Base-by-base conservation (phyloP, 2,797 vertebrate species). In the Galago senegalensis region DNA sequence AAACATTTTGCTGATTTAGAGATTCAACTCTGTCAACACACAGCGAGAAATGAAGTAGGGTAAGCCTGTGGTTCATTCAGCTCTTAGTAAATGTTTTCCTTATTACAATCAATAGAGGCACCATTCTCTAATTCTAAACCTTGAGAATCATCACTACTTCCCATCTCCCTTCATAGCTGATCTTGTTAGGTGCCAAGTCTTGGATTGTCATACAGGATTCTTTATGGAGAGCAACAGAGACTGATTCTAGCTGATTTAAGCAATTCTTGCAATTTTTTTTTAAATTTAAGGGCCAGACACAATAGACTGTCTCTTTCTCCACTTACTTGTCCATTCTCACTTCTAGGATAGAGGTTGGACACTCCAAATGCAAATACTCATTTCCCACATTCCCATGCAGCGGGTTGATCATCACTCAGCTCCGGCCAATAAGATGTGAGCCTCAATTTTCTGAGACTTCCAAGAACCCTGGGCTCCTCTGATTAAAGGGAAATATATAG, bases 141-240 rank as follows among this genome's bases (percentile, higher is more conserved):
- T 73, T 89, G 34, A 80, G 65, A 65, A 75, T 43, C 31, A 88
- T 89, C 58, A 11, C 94, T 73, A 53, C 58, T 34, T 82, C 76
- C 20, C 40, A 9, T 69, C 58, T 88, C 3, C 23, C 29, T 70
- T 37, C 29, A 18, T 23, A 53, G 76, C 60, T 69, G 40, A 86
- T 63, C 25, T 49, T 18, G 60, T 5, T 60, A 34, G 46, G 37
- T 70, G 67, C 46, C 83, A 85, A 40, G 7, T 2, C 49, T 25
- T 65, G 23, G 4, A 25, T 53, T 79, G 56, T 58, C 61, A 40
- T 25, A 16, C 17, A 13, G 25, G 10, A 65, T 61, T 70, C n/a
- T 84, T 60, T 90, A 7, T 27, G 27, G 53, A 85, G 89, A 67
- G 46, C 37, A 81, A 31, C 6, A 90, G n/a, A 87, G 4, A 87